Percentiles rank a stretch among this genome's conserved stretches.
phyloP scores from a whole-genome alignment of 2,888 invertebrate genomes.

The Limnephilus marmoratus region DNA sequence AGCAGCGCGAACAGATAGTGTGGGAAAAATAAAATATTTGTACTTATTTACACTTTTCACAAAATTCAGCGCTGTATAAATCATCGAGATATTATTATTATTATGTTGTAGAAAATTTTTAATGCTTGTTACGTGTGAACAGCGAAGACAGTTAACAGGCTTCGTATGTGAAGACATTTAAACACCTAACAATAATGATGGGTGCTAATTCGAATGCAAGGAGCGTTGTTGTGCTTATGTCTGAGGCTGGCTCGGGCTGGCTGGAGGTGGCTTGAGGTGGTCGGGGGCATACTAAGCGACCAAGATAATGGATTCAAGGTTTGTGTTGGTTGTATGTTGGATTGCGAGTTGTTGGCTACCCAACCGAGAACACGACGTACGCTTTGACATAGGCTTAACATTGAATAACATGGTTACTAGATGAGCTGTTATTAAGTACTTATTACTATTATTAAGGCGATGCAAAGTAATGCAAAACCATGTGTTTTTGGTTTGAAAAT shows the following conservation, averaged over 20 bases:
- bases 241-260: not conserved
- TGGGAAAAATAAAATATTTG: no score
- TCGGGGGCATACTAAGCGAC: not conserved
- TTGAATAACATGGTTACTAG: not conserved
- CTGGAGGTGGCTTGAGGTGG: not conserved
- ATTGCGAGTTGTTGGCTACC: not conserved
- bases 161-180: not conserved
- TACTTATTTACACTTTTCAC: no score
- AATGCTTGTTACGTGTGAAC: not conserved
- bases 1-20: no score
- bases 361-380: not conserved
- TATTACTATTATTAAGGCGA: no score
- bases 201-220: slow-evolving; percentile 16
- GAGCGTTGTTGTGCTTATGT: not conserved
- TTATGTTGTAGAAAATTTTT: not conserved
- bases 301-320: not conserved
- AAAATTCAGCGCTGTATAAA: no score
- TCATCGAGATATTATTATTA: no score
- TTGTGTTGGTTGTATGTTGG: not conserved
- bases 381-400: not conserved
- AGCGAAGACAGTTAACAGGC: not conserved
- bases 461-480: no score
- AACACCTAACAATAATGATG: not conserved
- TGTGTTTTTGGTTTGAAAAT: no score
- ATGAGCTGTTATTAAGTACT: not conserved